Evolutionary conservation across 2,888 invertebrate genomes (phyloP).

Genomic region (Vanessa cardui): DNA sequence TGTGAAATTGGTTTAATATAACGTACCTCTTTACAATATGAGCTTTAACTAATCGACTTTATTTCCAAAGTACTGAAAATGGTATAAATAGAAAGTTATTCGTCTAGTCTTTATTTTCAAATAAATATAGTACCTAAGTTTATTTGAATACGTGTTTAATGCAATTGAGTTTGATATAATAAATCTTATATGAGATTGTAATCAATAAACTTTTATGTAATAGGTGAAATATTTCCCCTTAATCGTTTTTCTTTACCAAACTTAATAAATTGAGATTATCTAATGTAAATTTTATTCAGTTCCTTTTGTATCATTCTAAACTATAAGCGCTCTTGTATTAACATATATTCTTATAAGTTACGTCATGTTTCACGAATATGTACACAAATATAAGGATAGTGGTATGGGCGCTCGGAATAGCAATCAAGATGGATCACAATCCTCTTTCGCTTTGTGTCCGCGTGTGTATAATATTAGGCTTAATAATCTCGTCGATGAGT

Average conservation of each 20-base stretch:
- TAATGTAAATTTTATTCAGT: slow-evolving; percentile 17
- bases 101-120: no score
- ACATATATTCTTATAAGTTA: slow-evolving; percentile 36
- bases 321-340: slow-evolving; percentile 13
- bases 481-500: slow-evolving; percentile 69
- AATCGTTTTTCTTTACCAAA: slow-evolving; percentile 14
- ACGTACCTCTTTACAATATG: no score
- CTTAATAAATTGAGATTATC: slow-evolving; percentile 30
- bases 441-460: slow-evolving; percentile 48
- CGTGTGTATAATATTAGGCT: slow-evolving; percentile 62
- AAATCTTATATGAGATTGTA: slow-evolving; percentile 7
- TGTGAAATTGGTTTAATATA: no score
- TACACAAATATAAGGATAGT: slow-evolving; percentile 46
- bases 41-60: no score
- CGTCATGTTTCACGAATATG: slow-evolving; percentile 48
- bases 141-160: no score
- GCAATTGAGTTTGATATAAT: no score
- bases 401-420: slow-evolving; percentile 57
- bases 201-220: slow-evolving; percentile 17
- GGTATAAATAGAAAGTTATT: no score
- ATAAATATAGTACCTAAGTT: no score
- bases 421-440: slow-evolving; percentile 50
- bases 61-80: no score
- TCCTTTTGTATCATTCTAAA: slow-evolving; percentile 34
- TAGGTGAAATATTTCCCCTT: not conserved